Evolutionary conservation across 2,797 vertebrate species (phyloP).

Genomic region (Thripadectes ignobilis): DNA sequence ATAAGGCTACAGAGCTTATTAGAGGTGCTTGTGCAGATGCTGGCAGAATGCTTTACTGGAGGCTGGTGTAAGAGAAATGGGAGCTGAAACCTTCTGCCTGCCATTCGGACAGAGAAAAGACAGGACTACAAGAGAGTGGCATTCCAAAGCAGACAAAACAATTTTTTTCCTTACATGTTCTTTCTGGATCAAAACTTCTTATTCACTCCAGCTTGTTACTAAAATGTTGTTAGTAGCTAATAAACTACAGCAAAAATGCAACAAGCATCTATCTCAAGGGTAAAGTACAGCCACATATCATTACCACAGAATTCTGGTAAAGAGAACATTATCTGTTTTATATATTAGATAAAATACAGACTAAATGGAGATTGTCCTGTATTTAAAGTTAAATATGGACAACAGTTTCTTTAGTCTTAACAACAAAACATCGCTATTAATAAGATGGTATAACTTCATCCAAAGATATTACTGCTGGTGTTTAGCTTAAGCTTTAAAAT

Average conservation of each 20-base stretch:
- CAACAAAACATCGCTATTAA: not conserved
- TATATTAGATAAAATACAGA: not conserved
- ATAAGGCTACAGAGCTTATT: not conserved
- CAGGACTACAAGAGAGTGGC: not conserved
- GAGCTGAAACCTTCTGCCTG: not conserved
- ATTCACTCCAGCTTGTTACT: not conserved
- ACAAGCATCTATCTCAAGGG: not conserved
- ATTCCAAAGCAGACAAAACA: conserved; percentile 12
- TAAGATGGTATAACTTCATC: not conserved
- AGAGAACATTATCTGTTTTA: not conserved
- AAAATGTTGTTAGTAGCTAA: not conserved
- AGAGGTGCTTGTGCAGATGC: not conserved
- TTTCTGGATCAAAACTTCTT: not conserved
- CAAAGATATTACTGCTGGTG: not conserved
- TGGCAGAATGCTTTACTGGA: not conserved
- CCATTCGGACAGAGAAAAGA: not conserved
- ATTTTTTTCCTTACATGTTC: not conserved
- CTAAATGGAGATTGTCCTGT: not conserved
- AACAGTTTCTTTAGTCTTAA: not conserved
- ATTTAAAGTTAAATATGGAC: not conserved
- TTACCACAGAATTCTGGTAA: not conserved
- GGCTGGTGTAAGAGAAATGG: not conserved
- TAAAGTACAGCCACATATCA: not conserved
- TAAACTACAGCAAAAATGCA: not conserved
- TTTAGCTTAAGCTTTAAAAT: not conserved